Conservation (phyloP, 2,888 invertebrate genomes). For the Hirtodrosophila alboralis region DNA sequence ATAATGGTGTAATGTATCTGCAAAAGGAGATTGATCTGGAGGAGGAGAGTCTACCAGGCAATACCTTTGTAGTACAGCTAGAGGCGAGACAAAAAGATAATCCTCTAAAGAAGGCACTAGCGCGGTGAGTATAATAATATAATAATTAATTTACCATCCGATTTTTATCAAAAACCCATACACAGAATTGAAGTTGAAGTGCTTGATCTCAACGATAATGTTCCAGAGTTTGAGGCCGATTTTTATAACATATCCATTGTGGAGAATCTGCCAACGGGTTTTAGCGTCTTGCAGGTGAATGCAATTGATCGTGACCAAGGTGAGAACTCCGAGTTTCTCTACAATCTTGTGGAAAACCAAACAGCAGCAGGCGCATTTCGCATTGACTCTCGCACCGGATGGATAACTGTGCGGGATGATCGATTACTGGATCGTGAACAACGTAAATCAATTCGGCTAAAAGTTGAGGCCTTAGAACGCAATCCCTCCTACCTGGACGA, state of each 20-base stretch:
- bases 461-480: conserved; percentile 92
- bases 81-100: conserved; percentile 92
- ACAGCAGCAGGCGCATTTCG: conserved; percentile 89
- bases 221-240: conserved; percentile 94
- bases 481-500: conserved; percentile 86
- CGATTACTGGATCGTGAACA: conserved; percentile 91
- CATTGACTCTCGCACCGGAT: conserved; percentile 91
- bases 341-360: conserved; percentile 88
- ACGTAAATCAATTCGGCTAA: conserved; percentile 89
- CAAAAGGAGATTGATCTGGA: conserved; percentile 93
- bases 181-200: conserved; percentile 80
- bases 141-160: neutral
- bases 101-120: conserved; percentile 89
- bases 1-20: conserved; percentile 90
- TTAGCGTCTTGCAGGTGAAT: conserved; percentile 86
- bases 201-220: conserved; percentile 89
- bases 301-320: conserved; percentile 93
- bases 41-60: conserved; percentile 88
- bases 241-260: conserved; percentile 96
- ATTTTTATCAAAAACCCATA: neutral
- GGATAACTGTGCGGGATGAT: conserved; percentile 92
- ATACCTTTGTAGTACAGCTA: conserved; percentile 90
- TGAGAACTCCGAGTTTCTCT: conserved; percentile 93
- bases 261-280: conserved; percentile 94
- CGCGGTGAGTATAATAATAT: conserved; percentile 81